A percentile compares a stretch with the other conserved stretches of the same genome.
Conservation (phyloP, 1,140 invertebrate species). For the Aphidius ervi region DNA sequence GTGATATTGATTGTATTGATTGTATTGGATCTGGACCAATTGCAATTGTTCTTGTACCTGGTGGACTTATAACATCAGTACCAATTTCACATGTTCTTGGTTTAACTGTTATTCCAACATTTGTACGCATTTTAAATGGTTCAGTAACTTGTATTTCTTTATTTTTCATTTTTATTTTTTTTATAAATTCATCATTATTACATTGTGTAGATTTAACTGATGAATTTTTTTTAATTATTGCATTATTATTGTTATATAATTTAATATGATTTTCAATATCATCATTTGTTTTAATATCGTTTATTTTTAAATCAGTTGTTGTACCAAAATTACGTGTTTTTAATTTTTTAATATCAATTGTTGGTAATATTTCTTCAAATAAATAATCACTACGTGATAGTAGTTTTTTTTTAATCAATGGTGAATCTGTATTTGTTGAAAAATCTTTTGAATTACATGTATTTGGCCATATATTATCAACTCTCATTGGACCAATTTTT, state of each 20-base stretch:
- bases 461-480: slow-evolving; percentile 27
- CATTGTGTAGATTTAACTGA: slow-evolving; percentile 28
- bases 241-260: slow-evolving; percentile 25
- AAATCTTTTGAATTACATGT: slow-evolving; percentile 21
- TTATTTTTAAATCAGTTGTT: slow-evolving; percentile 33
- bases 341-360: slow-evolving; percentile 6
- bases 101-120: slow-evolving; percentile 47
- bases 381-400: slow-evolving; percentile 10
- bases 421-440: slow-evolving; percentile 22
- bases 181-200: slow-evolving; percentile 28
- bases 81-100: slow-evolving; percentile 42
- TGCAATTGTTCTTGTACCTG: slow-evolving; percentile 36
- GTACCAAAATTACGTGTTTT: slow-evolving; percentile 30
- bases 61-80: slow-evolving; percentile 31
- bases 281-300: slow-evolving; percentile 32
- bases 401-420: neutral
- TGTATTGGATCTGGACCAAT: slow-evolving; percentile 37
- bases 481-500: slow-evolving; percentile 21
- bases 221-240: slow-evolving; percentile 28
- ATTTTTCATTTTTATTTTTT: slow-evolving; percentile 23
- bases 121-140: slow-evolving; percentile 37
- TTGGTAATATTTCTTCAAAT: slow-evolving; percentile 21
- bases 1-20: slow-evolving; percentile 29
- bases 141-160: slow-evolving; percentile 43
- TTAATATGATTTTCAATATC: slow-evolving; percentile 36